A percentile compares a stretch with the other conserved stretches of the same genome.
Evolutionary conservation across 2,113 vertebrate species (phyloP).

Genomic region (Tupaia chinensis): DNA sequence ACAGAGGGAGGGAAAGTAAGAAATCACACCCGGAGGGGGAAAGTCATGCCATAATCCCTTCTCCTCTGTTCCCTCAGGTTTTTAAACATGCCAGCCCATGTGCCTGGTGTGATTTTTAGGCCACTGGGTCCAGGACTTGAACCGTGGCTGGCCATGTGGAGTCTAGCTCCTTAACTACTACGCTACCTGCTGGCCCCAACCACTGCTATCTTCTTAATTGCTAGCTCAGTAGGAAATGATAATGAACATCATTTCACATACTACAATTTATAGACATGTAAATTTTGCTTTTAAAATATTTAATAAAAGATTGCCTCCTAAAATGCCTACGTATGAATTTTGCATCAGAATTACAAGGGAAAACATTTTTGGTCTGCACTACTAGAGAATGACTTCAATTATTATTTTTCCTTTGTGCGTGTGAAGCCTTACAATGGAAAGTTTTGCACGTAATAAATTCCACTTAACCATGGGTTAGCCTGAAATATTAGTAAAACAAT

Average conservation of each 20-base stretch:
- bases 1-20: too few relatives aligned
- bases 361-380: slow-evolving; percentile 43
- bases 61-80: too few relatives aligned
- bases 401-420: neutral
- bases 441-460: slow-evolving; percentile 7
- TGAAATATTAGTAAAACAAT: slow-evolving; percentile 69
- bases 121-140: too few relatives aligned
- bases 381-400: slow-evolving; percentile 31
- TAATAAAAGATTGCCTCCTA: neutral
- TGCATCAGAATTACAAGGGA: neutral
- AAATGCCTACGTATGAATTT: slow-evolving; percentile 1
- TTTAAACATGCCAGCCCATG: too few relatives aligned
- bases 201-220: neutral
- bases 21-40: too few relatives aligned
- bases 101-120: too few relatives aligned
- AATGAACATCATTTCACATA: neutral
- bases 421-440: slow-evolving; percentile 25
- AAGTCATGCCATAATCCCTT: too few relatives aligned
- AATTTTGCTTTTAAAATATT: slow-evolving; percentile 50
- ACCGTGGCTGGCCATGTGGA: too few relatives aligned
- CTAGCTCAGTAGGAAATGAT: neutral
- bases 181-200: too few relatives aligned
- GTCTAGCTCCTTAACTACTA: too few relatives aligned
- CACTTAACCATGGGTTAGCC: slow-evolving; percentile 34
- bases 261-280: neutral